Base-by-base conservation (phyloP, 2,888 invertebrate species). In the Andrena haemorrhoa region DNA sequence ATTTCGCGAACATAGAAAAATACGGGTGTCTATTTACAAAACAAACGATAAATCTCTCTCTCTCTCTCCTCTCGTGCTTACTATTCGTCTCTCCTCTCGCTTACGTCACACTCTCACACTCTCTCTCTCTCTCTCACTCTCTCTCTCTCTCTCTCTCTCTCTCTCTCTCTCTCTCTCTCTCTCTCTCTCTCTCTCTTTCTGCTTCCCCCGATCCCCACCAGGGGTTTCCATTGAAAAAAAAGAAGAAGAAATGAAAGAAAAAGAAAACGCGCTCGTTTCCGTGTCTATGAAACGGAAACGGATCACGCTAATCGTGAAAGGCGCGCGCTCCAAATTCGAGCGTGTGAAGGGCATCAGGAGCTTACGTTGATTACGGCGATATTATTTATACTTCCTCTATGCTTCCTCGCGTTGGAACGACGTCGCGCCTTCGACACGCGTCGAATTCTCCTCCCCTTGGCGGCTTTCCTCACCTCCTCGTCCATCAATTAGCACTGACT, bases 11-110 rank as follows among this genome's bases (percentile, higher is more conserved):
- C 86, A 88, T 90, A 91, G 88, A 91, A 91, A 91, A 91, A 91
- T 91, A 91, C 88, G 85, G 88, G 88, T 88, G 81, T 89, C 86
- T 90, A 91, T 91, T 84, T 91, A 91, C 91, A 91, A 88, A 90
- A 88, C 86, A 85, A 87, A 81, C 73, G 61, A 84, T 83, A 88
- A 84, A 88, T 75, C 75, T 80, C 72, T 87, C 69, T 51, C 63
- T 76, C 72, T 63, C 75, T 73, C 58, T 73, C 33, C 29, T 41
- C 70, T 58, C 58, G 49, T 53, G 49, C 26, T 26, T 51, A 41
- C 68, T 56, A 20, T 63, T 51, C 69, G 8, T 33, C 56, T n/a
- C 26, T 49, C 63, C 8, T 47, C 23, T 23, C 53, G 33, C 58
- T 33, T 41, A 60, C 20, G 31, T 74, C 41, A 26, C 56, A 58